Conservation (phyloP, 1,140 invertebrate genomes). For the Drosophila paulistorum region DNA sequence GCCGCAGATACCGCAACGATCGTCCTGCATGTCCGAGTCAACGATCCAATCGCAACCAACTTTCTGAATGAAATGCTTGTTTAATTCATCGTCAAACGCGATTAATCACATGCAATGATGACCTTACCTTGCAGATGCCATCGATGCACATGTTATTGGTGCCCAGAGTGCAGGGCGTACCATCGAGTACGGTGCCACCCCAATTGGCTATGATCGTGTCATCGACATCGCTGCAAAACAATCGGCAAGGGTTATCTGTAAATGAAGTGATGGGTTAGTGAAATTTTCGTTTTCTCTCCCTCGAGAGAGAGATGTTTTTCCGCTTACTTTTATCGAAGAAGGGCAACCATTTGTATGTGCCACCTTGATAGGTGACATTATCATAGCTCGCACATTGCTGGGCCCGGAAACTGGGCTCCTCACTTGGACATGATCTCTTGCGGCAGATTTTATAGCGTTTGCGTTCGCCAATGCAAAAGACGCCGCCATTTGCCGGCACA, state of each 20-base stretch:
- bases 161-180: conserved; percentile 91
- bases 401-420: conserved; percentile 88
- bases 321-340: conserved; percentile 90
- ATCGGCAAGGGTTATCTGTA: conserved; percentile 90
- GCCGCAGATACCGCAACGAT: conserved; percentile 93
- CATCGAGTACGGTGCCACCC: conserved; percentile 89
- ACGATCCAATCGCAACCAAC: conserved; percentile 96
- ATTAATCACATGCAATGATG: not conserved
- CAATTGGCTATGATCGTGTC: conserved; percentile 89
- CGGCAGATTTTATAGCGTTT: conserved; percentile 89
- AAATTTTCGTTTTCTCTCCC: not conserved
- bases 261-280: not conserved
- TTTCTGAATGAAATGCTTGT: conserved; percentile 85
- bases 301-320: too few species aligned
- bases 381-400: conserved; percentile 91
- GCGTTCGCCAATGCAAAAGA: conserved; percentile 85
- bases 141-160: conserved; percentile 92
- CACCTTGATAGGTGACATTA: conserved; percentile 89
- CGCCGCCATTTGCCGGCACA: conserved; percentile 89
- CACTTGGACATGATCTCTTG: conserved; percentile 88
- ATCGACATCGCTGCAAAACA: conserved; percentile 90
- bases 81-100: conserved; percentile 66
- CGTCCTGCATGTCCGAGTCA: conserved; percentile 91
- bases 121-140: conserved; percentile 88
- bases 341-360: conserved; percentile 91